Percentiles rank a stretch among this genome's conserved stretches.
Evolutionary conservation across 2,888 invertebrate species (phyloP).

Genomic region (Sarcophaga caerulescens): DNA sequence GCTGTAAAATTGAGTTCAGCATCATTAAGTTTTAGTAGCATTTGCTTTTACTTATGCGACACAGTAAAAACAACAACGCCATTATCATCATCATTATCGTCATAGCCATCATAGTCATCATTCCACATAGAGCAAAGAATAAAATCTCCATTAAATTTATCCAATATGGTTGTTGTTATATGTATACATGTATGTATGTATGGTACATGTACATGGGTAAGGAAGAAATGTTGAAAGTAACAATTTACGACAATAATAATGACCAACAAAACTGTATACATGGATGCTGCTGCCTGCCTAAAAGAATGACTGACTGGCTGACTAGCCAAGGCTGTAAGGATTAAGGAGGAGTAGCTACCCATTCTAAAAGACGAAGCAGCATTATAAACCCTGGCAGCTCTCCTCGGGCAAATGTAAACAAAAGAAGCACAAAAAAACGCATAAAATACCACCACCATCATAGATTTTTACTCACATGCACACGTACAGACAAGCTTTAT

Average conservation of each 20-base stretch:
- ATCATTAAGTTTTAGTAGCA: neutral
- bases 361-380: neutral
- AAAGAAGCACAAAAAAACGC: constrained; percentile 18
- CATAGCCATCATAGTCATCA: neutral
- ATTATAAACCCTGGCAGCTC: constrained; percentile 33
- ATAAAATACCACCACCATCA: constrained; percentile 65
- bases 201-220: constrained; percentile 26
- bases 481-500: neutral
- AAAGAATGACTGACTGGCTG: neutral
- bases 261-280: constrained; percentile 57
- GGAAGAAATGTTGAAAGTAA: constrained; percentile 61
- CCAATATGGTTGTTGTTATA: constrained; percentile 32
- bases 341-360: neutral
- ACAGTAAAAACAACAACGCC: constrained; percentile 19
- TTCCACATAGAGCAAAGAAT: constrained; percentile 35
- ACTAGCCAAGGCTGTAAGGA: constrained; percentile 3
- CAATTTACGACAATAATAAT: constrained; percentile 71
- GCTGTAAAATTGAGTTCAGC: neutral
- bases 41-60: neutral
- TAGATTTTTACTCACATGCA: constrained; percentile 16
- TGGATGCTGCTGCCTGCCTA: constrained; percentile 26
- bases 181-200: neutral
- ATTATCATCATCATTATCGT: constrained; percentile 14
- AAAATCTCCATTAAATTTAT: constrained; percentile 59
- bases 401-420: constrained; percentile 9